Conservation (phyloP, 2,797 vertebrate species). For the Lacerta viridis region DNA sequence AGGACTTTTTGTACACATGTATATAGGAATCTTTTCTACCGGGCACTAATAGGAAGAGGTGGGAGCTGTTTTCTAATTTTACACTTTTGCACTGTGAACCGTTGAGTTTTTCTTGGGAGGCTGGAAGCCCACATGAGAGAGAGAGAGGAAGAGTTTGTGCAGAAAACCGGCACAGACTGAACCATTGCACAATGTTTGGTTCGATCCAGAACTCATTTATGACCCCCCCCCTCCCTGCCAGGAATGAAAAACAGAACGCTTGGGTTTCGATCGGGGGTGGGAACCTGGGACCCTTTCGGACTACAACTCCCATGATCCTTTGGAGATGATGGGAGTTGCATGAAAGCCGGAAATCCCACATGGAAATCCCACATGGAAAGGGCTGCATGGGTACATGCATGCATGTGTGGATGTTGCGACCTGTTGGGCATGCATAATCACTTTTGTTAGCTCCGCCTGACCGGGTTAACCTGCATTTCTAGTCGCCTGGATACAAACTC, state of each 20-base stretch:
- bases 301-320: too few species aligned
- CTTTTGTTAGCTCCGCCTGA: not conserved
- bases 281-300: too few species aligned
- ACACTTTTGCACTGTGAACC: not conserved
- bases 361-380: not conserved
- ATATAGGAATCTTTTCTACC: conserved; percentile 53
- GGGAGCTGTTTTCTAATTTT: conserved; percentile 12
- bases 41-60: conserved; percentile 31
- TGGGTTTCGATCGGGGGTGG: not conserved
- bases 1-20: not conserved
- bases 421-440: not conserved
- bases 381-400: not conserved
- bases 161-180: not conserved
- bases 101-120: not conserved
- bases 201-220: not conserved
- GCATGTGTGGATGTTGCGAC: not conserved
- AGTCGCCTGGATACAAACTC: too few species aligned
- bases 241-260: not conserved
- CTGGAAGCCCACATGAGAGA: fast-evolving
- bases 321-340: too few species aligned
- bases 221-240: not conserved
- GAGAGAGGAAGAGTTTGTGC: not conserved
- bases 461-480: not conserved
- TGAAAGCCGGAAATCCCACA: too few species aligned
- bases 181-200: not conserved